These are phyloP conservation scores for Synergus umbraculus DNA, from an alignment of 2,888 invertebrate genomes.

Conservation along the genomic window DNA sequence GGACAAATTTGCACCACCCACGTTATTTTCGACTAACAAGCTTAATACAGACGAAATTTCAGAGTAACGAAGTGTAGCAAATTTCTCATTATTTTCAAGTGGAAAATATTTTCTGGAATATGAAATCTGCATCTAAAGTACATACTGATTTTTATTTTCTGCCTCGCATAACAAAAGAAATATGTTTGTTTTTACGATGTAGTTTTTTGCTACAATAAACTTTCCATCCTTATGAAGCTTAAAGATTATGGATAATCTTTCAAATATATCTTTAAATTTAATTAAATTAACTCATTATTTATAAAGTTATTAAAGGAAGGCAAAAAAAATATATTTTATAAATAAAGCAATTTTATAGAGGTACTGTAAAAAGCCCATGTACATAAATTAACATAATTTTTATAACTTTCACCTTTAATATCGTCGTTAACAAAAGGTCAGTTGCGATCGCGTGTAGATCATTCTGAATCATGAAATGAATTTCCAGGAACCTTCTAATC, in stretches of 20 bases:
- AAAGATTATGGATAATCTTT: background rate
- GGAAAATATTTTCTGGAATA: conserved; percentile 34
- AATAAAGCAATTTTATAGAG: too few relatives aligned
- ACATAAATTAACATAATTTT: background rate
- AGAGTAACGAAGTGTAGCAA: conserved; percentile 33
- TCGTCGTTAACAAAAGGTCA: conserved; percentile 7
- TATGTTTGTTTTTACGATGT: background rate
- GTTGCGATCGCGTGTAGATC: conserved; percentile 24
- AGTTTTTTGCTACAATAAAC: background rate
- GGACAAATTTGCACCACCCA: background rate
- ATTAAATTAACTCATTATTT: too few relatives aligned
- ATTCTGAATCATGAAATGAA: conserved; percentile 14
- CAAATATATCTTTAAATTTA: background rate
- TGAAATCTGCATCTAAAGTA: conserved; percentile 31
- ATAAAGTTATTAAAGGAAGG: too few relatives aligned
- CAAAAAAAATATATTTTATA: too few relatives aligned
- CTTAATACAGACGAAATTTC: conserved; percentile 21
- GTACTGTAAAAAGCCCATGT: too few relatives aligned
- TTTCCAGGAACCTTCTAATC: background rate
- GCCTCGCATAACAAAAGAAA: background rate
- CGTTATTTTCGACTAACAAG: conserved; percentile 11
- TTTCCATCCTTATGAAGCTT: background rate
- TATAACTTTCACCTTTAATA: background rate
- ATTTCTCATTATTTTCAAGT: conserved; percentile 29
- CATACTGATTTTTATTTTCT: conserved; percentile 25